Percentiles rank a stretch among this genome's conserved stretches.
Conservation (phyloP, 2,113 vertebrate genomes). For the Gallinago undulata region DNA sequence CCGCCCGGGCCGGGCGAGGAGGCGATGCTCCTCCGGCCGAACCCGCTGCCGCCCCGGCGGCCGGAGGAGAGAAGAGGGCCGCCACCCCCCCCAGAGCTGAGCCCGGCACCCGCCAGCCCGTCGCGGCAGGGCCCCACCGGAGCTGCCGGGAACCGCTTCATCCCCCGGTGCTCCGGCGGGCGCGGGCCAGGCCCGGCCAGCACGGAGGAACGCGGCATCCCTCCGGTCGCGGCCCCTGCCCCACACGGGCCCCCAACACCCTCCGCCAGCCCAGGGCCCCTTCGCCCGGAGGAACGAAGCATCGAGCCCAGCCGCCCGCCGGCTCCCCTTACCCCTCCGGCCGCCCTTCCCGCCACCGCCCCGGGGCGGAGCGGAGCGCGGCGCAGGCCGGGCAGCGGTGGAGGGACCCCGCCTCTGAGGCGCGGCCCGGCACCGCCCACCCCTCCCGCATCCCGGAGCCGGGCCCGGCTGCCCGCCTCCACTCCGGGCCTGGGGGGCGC, state of each 20-base stretch:
- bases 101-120: background rate
- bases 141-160: background rate
- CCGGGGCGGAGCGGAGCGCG: conserved; percentile 17
- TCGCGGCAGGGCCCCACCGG: background rate
- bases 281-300: background rate
- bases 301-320: background rate
- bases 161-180: too few relatives aligned
- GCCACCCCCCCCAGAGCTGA: background rate
- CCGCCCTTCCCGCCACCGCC: background rate
- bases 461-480: background rate
- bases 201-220: background rate
- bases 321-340: background rate
- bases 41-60: background rate
- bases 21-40: background rate
- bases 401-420: background rate
- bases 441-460: background rate
- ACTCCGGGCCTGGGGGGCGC: fast-evolving
- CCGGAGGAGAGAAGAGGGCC: background rate
- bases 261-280: too few relatives aligned
- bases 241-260: too few relatives aligned
- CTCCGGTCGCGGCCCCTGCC: background rate
- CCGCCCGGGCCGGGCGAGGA: background rate
- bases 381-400: background rate
- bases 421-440: background rate
- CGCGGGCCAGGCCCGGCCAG: background rate